Evolutionary conservation across 2,113 vertebrate species (phyloP).

Genomic region (Heteronetta atricapilla): DNA sequence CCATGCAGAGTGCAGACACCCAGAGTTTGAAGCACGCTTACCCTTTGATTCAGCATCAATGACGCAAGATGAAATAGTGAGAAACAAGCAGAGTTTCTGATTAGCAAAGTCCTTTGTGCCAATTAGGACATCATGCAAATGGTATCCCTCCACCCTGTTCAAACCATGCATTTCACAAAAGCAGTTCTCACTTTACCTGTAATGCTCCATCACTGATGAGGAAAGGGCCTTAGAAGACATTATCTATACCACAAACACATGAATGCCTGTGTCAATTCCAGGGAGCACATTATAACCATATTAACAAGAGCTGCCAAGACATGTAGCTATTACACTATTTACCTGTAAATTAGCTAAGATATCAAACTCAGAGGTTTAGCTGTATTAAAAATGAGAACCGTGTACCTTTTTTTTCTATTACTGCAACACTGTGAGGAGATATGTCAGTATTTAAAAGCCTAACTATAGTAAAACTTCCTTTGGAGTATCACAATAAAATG

Average conservation of each 20-base stretch:
- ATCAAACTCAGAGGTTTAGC: background rate
- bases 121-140: conserved; percentile 75
- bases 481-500: background rate
- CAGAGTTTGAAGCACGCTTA: conserved; percentile 30
- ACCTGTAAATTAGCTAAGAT: background rate
- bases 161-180: conserved; percentile 79
- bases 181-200: conserved; percentile 83
- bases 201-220: conserved; percentile 82
- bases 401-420: background rate
- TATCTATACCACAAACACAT: conserved; percentile 94
- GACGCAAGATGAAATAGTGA: conserved; percentile 38
- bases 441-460: background rate
- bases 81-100: conserved; percentile 70
- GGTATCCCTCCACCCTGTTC: conserved; percentile 67
- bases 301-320: conserved; percentile 46
- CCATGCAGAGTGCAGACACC: conserved; percentile 65
- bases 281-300: conserved; percentile 53
- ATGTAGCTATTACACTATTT: background rate
- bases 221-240: conserved; percentile 86
- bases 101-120: conserved; percentile 61
- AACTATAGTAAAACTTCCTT: background rate
- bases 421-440: background rate
- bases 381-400: background rate
- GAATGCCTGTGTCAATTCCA: conserved; percentile 80
- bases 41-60: conserved; percentile 41